Conservation (phyloP, 2,113 vertebrate genomes). For the Arizona elegans region DNA sequence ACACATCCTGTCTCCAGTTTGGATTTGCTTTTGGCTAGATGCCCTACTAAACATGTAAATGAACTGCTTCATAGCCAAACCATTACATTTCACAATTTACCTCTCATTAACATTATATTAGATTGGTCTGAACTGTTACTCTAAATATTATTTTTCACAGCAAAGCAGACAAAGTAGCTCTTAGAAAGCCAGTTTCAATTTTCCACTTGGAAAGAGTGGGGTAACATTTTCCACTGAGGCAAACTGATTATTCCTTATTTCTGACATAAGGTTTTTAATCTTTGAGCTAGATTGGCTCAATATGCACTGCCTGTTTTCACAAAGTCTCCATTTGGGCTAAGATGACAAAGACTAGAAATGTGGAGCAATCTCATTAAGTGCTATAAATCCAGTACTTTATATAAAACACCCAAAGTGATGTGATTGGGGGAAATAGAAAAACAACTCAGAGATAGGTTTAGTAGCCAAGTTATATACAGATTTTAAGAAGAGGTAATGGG, state of each 20-base stretch:
- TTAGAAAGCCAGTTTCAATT: slow-evolving; percentile 70
- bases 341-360: slow-evolving; percentile 14
- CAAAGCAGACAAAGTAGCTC: slow-evolving; percentile 70
- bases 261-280: slow-evolving; percentile 67
- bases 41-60: slow-evolving; percentile 51
- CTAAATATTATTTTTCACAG: slow-evolving; percentile 69
- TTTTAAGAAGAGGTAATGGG: not conserved
- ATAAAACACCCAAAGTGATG: not conserved
- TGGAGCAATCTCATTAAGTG: not conserved
- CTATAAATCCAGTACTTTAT: slow-evolving; percentile 15
- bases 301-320: slow-evolving; percentile 52
- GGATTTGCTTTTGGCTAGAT: slow-evolving; percentile 59
- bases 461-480: not conserved
- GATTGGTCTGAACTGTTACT: slow-evolving; percentile 64
- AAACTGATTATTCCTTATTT: slow-evolving; percentile 66
- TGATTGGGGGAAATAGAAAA: not conserved
- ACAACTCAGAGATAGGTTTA: not conserved
- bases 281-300: slow-evolving; percentile 54
- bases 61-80: slow-evolving; percentile 56
- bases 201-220: slow-evolving; percentile 72
- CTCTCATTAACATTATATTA: slow-evolving; percentile 60
- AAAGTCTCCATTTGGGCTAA: slow-evolving; percentile 48
- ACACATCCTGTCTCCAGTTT: slow-evolving; percentile 29
- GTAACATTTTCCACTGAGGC: slow-evolving; percentile 75
- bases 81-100: slow-evolving; percentile 59